Percentiles rank a stretch among this genome's conserved stretches.
phyloP scores from a whole-genome alignment of 2,888 invertebrate species.

The Orchesella flavescens region DNA sequence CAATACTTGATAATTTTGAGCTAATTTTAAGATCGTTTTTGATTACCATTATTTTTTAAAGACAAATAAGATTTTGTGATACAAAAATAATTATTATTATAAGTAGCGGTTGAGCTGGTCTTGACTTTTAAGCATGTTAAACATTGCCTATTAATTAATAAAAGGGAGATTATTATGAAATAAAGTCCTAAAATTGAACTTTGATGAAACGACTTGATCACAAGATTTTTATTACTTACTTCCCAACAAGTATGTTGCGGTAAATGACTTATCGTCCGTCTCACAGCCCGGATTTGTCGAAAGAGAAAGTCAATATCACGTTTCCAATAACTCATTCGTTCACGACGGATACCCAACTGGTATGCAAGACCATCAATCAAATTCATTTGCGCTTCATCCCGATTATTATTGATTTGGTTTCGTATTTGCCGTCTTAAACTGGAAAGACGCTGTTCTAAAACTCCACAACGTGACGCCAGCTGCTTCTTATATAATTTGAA shows the following conservation, averaged over 20 bases:
- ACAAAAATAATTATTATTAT: not conserved
- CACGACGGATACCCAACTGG: not conserved
- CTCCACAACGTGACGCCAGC: constrained; percentile 12
- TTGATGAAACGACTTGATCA: too few relatives aligned
- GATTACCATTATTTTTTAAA: not conserved
- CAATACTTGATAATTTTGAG: not conserved
- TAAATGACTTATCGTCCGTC: constrained; percentile 11
- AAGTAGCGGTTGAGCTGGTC: constrained; percentile 32
- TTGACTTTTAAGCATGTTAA: constrained; percentile 30
- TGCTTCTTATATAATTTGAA: not conserved
- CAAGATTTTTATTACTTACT: constrained; percentile 32
- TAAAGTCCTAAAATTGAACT: constrained; percentile 2
- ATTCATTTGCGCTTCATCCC: not conserved
- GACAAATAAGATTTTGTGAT: not conserved
- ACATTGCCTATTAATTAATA: constrained; percentile 10
- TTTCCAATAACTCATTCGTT: not conserved
- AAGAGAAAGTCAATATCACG: constrained; percentile 25
- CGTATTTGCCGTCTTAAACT: constrained; percentile 1
- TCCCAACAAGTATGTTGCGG: constrained; percentile 33
- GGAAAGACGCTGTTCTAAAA: not conserved
- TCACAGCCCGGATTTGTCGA: not conserved
- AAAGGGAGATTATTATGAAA: not conserved
- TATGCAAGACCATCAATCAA: constrained; percentile 5
- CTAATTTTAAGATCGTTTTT: too few relatives aligned
- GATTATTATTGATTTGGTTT: not conserved